A percentile compares a stretch with the other conserved stretches of the same genome.
Conservation (phyloP, 2,888 invertebrate genomes). For the Galerucella nymphaeae region DNA sequence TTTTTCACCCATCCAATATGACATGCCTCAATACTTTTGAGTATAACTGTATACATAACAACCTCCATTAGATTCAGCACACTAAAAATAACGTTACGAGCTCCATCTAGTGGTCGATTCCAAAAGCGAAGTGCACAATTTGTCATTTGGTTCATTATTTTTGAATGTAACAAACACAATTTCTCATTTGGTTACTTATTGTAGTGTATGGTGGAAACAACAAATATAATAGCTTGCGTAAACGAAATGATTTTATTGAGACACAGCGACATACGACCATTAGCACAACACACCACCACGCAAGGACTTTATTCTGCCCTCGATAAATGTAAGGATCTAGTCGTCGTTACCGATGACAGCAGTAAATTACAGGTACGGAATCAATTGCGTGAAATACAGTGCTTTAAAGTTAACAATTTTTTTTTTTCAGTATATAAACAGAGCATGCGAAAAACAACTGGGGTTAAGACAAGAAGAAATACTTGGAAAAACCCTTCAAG, state of each 20-base stretch:
- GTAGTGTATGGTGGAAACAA: constrained; percentile 76
- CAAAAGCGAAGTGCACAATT: no score
- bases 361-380: constrained; percentile 80
- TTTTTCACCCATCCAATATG: no score
- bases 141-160: no score
- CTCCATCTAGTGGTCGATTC: no score
- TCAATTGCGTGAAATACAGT: no score
- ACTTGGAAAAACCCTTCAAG: constrained; percentile 70
- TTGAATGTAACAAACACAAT: no score
- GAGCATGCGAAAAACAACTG: constrained; percentile 84
- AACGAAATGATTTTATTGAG: constrained; percentile 83
- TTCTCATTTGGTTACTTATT: no score
- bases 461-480: constrained; percentile 77
- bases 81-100: no score
- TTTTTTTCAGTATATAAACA: constrained; percentile 82
- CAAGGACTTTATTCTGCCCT: constrained; percentile 87
- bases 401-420: no score
- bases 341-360: constrained; percentile 88
- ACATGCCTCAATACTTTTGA: no score
- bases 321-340: constrained; percentile 86
- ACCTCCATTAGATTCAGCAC: no score
- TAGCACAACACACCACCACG: constrained; percentile 82
- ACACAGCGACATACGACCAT: constrained; percentile 79
- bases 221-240: constrained; percentile 71
- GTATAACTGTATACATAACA: no score